These are phyloP conservation scores for Gambelia wislizenii DNA, from an alignment of 2,797 vertebrate genomes.

Conservation along the genomic window DNA sequence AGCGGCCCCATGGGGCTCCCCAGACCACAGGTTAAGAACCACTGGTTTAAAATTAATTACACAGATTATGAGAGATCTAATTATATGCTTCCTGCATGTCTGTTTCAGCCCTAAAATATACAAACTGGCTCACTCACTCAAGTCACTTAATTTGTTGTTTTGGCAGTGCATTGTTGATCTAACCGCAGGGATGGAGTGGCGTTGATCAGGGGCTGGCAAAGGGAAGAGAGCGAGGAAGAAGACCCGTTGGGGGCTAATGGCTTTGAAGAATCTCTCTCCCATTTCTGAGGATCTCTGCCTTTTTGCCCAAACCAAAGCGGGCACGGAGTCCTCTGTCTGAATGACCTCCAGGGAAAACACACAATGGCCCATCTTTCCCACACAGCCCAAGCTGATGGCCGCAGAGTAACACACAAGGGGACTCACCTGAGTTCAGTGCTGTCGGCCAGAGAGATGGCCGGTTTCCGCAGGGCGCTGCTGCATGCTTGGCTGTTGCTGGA, in stretches of 20 bases:
- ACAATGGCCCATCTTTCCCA: background rate
- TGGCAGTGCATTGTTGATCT: background rate
- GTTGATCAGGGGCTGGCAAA: too few species aligned
- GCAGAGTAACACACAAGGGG: too few species aligned
- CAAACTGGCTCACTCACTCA: background rate
- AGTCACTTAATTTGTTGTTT: background rate
- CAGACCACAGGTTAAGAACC: too few species aligned
- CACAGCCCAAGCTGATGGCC: fast-evolving
- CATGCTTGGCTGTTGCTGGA: constrained; percentile 95
- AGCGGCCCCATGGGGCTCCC: too few species aligned
- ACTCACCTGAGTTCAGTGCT: constrained; percentile 95
- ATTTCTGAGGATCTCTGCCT: background rate
- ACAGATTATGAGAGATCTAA: background rate
- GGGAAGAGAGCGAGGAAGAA: background rate
- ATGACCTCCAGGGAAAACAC: background rate
- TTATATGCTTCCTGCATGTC: background rate
- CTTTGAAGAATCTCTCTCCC: background rate
- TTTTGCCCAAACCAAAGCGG: background rate
- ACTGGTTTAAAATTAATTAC: background rate
- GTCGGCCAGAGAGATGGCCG: constrained; percentile 95
- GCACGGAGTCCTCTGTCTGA: too few species aligned
- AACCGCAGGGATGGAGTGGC: background rate
- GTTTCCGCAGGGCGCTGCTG: constrained; percentile 92
- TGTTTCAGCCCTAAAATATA: background rate
- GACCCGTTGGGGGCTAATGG: background rate